phyloP scores from a whole-genome alignment of 2,113 vertebrate genomes.

The Pelobates fuscus region DNA sequence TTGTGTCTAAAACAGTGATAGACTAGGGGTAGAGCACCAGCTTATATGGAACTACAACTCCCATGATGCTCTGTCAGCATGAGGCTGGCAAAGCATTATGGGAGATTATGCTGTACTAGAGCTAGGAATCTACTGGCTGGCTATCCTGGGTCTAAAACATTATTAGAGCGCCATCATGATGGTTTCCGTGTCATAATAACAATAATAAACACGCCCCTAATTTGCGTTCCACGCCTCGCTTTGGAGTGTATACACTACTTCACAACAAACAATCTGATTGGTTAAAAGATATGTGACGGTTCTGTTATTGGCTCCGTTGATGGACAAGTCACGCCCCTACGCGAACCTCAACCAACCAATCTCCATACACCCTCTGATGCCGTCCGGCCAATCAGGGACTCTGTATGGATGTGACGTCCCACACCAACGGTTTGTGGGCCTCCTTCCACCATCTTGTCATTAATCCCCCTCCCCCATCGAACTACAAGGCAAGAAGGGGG shows the following conservation, averaged over 20 bases:
- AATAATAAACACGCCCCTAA: background rate
- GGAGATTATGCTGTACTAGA: no score
- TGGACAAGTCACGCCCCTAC: background rate
- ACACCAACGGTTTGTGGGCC: slow-evolving; percentile 1
- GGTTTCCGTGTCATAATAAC: no score
- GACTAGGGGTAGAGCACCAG: no score
- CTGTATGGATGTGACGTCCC: slow-evolving; percentile 10
- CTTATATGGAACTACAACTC: no score
- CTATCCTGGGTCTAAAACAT: no score
- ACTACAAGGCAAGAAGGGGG: slow-evolving; percentile 23
- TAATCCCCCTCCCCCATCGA: slow-evolving; percentile 47
- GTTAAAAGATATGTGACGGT: background rate
- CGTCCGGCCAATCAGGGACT: slow-evolving; percentile 24
- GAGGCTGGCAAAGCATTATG: no score
- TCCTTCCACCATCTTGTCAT: slow-evolving; percentile 44
- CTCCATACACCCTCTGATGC: background rate
- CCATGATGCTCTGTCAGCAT: no score
- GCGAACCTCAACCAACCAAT: background rate
- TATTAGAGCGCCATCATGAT: no score
- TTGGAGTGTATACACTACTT: background rate
- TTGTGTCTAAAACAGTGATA: no score
- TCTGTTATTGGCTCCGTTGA: background rate
- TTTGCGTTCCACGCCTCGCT: slow-evolving; percentile 20
- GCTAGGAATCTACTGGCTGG: no score
- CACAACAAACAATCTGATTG: slow-evolving; percentile 21